A percentile compares a stretch with the other conserved stretches of the same genome.
phyloP scores from a whole-genome alignment of 2,113 vertebrate genomes.

The Deroptyus accipitrinus region DNA sequence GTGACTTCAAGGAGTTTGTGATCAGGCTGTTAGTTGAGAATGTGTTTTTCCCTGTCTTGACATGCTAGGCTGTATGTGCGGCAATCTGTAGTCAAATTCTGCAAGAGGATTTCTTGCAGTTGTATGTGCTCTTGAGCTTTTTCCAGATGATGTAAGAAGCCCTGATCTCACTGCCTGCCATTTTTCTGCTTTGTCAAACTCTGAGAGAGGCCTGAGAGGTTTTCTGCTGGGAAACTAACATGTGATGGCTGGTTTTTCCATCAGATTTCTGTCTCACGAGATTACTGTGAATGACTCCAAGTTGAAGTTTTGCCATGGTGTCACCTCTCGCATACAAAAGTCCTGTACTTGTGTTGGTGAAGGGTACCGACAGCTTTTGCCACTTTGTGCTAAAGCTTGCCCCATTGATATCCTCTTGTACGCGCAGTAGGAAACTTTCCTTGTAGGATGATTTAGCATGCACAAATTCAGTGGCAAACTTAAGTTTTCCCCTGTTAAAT shows the following conservation, averaged over 20 bases:
- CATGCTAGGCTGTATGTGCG: neutral
- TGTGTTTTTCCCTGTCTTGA: neutral
- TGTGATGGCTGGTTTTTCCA: neutral
- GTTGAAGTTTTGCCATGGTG: neutral
- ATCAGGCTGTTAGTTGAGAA: neutral
- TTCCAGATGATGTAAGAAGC: slow-evolving; percentile 39
- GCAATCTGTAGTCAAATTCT: neutral
- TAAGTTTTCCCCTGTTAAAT: neutral
- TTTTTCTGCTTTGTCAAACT: slow-evolving; percentile 27
- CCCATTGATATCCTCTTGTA: neutral
- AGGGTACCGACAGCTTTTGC: neutral
- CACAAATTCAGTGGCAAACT: neutral
- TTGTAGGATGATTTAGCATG: neutral
- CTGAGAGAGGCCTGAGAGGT: neutral
- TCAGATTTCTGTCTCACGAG: neutral
- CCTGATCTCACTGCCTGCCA: neutral
- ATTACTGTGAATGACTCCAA: neutral
- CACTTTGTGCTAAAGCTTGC: neutral
- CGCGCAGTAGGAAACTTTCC: neutral
- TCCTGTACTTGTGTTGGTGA: neutral
- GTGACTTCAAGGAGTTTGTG: neutral
- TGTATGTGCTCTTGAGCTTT: neutral
- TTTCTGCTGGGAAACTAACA: neutral
- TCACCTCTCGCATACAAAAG: neutral
- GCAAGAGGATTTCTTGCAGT: neutral